Evolutionary conservation across 2,888 invertebrate genomes (phyloP).

Genomic region (Busseola fusca): DNA sequence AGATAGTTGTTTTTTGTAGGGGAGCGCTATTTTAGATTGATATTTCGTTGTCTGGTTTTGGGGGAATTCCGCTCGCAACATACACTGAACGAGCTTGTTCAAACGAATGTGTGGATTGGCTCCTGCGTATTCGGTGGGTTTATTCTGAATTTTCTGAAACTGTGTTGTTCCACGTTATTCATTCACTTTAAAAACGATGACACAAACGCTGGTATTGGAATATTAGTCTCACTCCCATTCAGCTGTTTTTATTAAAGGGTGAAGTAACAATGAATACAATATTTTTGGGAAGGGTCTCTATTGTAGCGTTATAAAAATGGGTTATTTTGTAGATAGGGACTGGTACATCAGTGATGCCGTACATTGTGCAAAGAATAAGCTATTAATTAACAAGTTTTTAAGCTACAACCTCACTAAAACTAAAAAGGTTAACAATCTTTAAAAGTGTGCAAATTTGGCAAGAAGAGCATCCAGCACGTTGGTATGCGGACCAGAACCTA

Average conservation of each 20-base stretch:
- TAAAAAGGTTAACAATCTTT: background rate
- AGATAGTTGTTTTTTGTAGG: conserved; percentile 55
- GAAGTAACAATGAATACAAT: conserved; percentile 11
- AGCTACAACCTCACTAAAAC: background rate
- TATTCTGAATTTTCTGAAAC: conserved; percentile 29
- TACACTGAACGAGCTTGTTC: conserved; percentile 42
- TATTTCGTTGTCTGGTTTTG: conserved; percentile 51
- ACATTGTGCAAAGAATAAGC: background rate
- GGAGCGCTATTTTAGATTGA: conserved; percentile 54
- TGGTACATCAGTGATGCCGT: background rate
- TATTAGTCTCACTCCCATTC: background rate
- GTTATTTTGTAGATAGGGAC: conserved; percentile 2
- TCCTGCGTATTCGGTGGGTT: conserved; percentile 23
- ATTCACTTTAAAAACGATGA: conserved; percentile 18
- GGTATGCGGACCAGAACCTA: too few species aligned
- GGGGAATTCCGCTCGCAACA: conserved; percentile 43
- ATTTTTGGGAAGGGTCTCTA: background rate
- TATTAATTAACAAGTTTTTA: background rate
- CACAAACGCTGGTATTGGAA: conserved; percentile 17
- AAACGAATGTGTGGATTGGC: conserved; percentile 39
- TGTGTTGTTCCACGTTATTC: conserved; percentile 8
- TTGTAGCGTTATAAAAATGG: background rate
- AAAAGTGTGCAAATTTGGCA: background rate
- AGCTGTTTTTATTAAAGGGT: conserved; percentile 13
- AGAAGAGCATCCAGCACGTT: too few species aligned